These are phyloP conservation scores for Forbesichthys papilliferus DNA, from an alignment of 2,113 vertebrate species.

Conservation along the genomic window DNA sequence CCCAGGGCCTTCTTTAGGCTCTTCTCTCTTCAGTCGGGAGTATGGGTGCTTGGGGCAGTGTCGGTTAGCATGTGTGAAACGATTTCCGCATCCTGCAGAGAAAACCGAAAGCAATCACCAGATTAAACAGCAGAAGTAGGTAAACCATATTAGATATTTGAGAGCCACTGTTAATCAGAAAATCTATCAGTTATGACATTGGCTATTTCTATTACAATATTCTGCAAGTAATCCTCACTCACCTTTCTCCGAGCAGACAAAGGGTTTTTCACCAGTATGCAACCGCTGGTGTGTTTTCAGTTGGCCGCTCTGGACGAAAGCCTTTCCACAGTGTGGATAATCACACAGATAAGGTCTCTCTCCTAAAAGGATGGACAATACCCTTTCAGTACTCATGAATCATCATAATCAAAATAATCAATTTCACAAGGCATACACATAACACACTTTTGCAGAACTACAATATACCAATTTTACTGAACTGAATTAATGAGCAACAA, in stretches of 20 bases:
- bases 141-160: background rate
- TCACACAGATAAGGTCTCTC: conserved; percentile 97
- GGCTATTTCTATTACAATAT: background rate
- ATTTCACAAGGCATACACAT: no score
- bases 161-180: background rate
- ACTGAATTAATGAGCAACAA: background rate
- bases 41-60: conserved; percentile 96
- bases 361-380: conserved; percentile 70
- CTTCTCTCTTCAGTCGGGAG: conserved; percentile 91
- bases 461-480: no score
- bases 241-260: conserved; percentile 97
- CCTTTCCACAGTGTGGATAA: conserved; percentile 95
- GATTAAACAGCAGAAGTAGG: background rate
- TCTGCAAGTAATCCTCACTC: conserved; percentile 39
- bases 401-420: no score
- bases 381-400: background rate
- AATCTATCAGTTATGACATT: conserved; percentile 5
- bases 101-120: background rate
- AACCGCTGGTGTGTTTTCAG: conserved; percentile 98
- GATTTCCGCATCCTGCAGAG: conserved; percentile 87
- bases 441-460: no score
- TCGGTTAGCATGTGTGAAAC: conserved; percentile 96
- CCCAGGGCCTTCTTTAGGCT: conserved; percentile 79
- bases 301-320: conserved; percentile 97
- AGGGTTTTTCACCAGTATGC: conserved; percentile 97